phyloP scores from a whole-genome alignment of 2,797 vertebrate species.

The Zalophus californianus region DNA sequence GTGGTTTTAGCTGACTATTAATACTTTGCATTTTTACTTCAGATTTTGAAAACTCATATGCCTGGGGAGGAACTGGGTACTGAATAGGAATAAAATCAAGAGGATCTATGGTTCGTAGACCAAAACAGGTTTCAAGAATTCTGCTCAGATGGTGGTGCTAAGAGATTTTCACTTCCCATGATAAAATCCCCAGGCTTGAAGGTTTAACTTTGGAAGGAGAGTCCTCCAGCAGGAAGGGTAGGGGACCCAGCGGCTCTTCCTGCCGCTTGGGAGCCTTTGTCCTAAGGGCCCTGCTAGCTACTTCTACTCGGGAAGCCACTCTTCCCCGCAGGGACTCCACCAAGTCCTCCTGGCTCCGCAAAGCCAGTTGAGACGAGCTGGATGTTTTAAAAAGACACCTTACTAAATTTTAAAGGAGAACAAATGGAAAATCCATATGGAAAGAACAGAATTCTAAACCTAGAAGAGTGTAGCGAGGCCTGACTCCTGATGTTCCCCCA shows the following conservation, averaged over 20 bases:
- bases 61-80: neutral
- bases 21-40: constrained; percentile 19
- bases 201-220: neutral
- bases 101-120: neutral
- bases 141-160: neutral
- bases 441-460: neutral
- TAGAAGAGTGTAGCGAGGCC: neutral
- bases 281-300: too few relatives aligned
- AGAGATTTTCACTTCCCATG: neutral
- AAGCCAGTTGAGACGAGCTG: neutral
- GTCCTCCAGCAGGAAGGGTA: neutral
- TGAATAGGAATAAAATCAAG: neutral
- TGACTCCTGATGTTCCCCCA: neutral
- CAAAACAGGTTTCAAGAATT: neutral
- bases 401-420: neutral
- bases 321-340: too few relatives aligned
- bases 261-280: fast-evolving
- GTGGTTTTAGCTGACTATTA: neutral
- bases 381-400: neutral
- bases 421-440: neutral
- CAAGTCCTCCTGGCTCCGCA: too few relatives aligned
- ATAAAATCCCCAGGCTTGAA: neutral
- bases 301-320: neutral
- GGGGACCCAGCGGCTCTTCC: neutral
- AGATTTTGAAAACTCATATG: neutral